Percentiles rank a stretch among this genome's conserved stretches.
phyloP scores from a whole-genome alignment of 1,140 invertebrate species.

The Drosophila nigrodunni region DNA sequence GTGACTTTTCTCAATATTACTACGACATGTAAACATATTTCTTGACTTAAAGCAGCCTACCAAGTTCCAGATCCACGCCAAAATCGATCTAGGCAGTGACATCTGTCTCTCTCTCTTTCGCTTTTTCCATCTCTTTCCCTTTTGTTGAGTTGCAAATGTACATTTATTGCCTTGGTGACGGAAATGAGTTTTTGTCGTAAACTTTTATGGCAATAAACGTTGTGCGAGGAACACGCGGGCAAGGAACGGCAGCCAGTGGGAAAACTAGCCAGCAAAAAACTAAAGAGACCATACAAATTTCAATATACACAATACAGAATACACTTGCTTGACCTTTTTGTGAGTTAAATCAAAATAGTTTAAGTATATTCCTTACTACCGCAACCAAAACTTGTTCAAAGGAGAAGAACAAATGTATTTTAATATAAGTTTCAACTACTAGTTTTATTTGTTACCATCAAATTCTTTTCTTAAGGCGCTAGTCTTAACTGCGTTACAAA shows the following conservation, averaged over 20 bases:
- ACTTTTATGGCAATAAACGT: slow-evolving; percentile 82
- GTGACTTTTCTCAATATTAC: slow-evolving; percentile 40
- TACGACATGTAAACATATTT: slow-evolving; percentile 46
- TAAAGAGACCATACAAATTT: background rate
- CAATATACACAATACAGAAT: background rate
- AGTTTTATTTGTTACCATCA: no score
- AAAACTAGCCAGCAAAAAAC: slow-evolving; percentile 12
- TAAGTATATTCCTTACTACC: no score
- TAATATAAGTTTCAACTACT: no score
- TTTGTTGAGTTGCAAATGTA: slow-evolving; percentile 39
- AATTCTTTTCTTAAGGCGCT: no score
- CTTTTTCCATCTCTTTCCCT: background rate
- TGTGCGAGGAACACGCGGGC: slow-evolving; percentile 18
- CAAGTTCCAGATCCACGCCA: slow-evolving; percentile 30
- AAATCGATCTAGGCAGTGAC: slow-evolving; percentile 28
- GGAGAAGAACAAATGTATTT: no score
- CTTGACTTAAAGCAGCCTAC: no score
- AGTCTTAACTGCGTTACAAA: background rate
- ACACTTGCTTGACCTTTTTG: background rate
- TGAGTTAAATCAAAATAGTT: no score
- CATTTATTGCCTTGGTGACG: slow-evolving; percentile 78
- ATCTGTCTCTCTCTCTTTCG: background rate
- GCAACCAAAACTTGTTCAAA: no score
- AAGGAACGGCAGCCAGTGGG: slow-evolving; percentile 23
- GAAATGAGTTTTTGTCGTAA: slow-evolving; percentile 83